Evolutionary conservation across 2,888 invertebrate genomes (phyloP), one percentile per base, ranked within the genome.

Genomic region (Hylaea fasciaria): DNA sequence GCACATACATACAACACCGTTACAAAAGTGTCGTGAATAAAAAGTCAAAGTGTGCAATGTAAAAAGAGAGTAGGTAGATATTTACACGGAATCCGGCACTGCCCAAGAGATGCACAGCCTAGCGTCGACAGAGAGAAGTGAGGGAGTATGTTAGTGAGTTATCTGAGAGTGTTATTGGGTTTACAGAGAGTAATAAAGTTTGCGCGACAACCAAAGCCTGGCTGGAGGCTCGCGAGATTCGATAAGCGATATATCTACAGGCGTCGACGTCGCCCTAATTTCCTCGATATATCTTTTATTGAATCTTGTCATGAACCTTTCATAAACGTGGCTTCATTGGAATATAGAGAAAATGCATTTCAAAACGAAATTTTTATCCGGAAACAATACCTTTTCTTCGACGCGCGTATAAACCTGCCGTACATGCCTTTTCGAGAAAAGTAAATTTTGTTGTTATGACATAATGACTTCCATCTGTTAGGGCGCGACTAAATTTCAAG

Each of bases 71-170:
- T 78, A 70, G n/a, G n/a, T 72, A 80, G 78, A 95, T 96, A 96
- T 95, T 96, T 96, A 96, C 96, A 95, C 96, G 95, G 93, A 95
- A 94, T 94, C 96, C 96, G 93, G 95, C 95, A 94, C 96, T 95
- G 94, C 96, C 96, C 97, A 97, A 96, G 87, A 96, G 96, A 95
- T 96, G 97, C 96, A 97, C 96, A 93, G 96, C 96, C 97, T 97
- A 94, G 93, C 90, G 82, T 79, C 76, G 80, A 81, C 77, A 80
- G 80, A 80, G 80, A 87, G 82, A 87, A 89, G 89, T 89, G 87
- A 85, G 78, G 82, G 76, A 71, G 81, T 70, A 78, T 82, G 86
- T 91, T 89, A 91, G 88, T 89, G 87, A 85, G 66, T 62, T 46
- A 66, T 63, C 39, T 69, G 57, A 62, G 57, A 62, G 66, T 69